Evolutionary conservation across 2,113 vertebrate species (phyloP), one percentile per base, ranked within the genome.

Genomic region (Elaphurus davidianus): DNA sequence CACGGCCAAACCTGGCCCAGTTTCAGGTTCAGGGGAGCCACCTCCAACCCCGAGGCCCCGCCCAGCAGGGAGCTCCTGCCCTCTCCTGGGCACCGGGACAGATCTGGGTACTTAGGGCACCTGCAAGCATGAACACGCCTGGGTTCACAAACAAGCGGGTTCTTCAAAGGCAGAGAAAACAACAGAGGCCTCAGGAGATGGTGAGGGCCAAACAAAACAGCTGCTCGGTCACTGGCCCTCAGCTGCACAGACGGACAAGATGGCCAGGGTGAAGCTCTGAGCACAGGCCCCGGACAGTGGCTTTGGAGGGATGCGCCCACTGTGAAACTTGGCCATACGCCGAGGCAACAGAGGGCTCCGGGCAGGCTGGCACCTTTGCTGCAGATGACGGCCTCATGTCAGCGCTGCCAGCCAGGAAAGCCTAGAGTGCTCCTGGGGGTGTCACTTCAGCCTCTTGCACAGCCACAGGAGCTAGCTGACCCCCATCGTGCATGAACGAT

Each of bases 301-400:
- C 14, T 40, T 19, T 4, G 19, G 47, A 43, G 0, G 52, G 14
- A 21, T 1, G 0, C 7, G 21, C 28, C 4, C 5, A 0, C 16
- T 0, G 9, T 0, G 12, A 30, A 71, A 25, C 2, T 9, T 0
- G 4, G 52, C 67, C 67, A 12, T 16, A 0, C 0, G 0, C 0
- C 1, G n/a, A 9, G 14, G 25, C 28, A 14, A 21, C 1, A 0
- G 50, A 55, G 23, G 19, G 27, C 25, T 25, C 83, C 0, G 19
- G 43, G 12, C 5, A 76, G n/a, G 43, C 43, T 82, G 7, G 2
- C 25, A 30, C 82, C 27, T 33, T 83, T 17, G 27, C 21, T n/a
- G 40, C 11, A 1, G 1, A 12, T 2, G 2, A 15, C 6, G 1
- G 45, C 6, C 13, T 82, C 60, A 5, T 27, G n/a, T 11, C 2